Conservation (phyloP, 1,140 invertebrate species). For the Cydia pomonella region DNA sequence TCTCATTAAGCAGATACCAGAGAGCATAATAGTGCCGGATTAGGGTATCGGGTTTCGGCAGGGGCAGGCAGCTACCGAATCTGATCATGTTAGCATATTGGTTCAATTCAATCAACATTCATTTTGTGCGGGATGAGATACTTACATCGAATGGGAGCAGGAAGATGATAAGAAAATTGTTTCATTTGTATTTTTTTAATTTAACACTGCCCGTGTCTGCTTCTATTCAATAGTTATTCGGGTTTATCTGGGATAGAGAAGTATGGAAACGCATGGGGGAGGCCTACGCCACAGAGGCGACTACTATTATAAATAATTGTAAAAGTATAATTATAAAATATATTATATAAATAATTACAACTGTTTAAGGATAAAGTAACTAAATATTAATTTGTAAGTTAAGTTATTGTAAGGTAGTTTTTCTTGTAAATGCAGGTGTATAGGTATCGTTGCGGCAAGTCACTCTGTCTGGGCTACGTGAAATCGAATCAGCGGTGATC, state of each 20-base stretch:
- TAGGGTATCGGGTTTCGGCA: conserved; percentile 43
- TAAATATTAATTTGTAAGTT: no score
- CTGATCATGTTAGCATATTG: conserved; percentile 24
- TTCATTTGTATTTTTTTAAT: not conserved
- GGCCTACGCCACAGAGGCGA: no score
- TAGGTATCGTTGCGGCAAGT: not conserved
- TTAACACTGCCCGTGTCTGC: no score
- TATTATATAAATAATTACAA: no score
- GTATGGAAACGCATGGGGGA: no score
- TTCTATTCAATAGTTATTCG: no score
- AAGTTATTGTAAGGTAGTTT: no score
- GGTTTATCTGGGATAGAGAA: no score
- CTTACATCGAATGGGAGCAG: not conserved
- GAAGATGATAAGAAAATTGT: not conserved
- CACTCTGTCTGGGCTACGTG: not conserved
- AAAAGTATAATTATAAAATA: no score
- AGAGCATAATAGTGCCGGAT: conserved; percentile 48
- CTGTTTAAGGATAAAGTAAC: no score
- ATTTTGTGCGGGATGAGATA: not conserved
- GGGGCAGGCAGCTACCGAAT: not conserved
- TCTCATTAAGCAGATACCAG: conserved; percentile 45
- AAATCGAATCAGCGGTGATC: conserved; percentile 22
- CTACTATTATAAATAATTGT: no score
- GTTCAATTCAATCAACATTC: conserved; percentile 15
- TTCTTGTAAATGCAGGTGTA: no score